Percentiles rank a stretch among this genome's conserved stretches.
Conservation (phyloP, 2,888 invertebrate genomes). For the Congeria kusceri region DNA sequence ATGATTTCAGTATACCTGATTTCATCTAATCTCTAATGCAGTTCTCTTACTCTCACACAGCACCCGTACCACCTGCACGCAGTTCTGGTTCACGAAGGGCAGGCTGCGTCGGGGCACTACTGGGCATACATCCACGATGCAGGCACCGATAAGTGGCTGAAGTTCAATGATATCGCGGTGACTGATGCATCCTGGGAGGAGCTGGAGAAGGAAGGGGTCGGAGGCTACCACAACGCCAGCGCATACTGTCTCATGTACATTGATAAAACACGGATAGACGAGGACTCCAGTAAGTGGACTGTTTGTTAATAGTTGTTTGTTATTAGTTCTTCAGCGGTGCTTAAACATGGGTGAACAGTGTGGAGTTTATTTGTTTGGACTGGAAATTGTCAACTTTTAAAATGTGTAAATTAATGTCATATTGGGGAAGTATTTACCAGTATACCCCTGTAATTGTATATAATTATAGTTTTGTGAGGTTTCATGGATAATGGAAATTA, state of each 20-base stretch:
- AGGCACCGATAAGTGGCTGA: slow-evolving; percentile 83
- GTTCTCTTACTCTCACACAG: slow-evolving; percentile 65
- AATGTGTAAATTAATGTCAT: too few species aligned
- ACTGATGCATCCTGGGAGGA: slow-evolving; percentile 86
- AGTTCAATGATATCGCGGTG: slow-evolving; percentile 86
- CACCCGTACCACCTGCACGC: slow-evolving; percentile 86
- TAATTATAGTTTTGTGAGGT: too few species aligned
- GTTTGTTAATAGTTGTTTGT: not conserved
- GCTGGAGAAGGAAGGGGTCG: slow-evolving; percentile 85
- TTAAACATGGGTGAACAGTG: too few species aligned
- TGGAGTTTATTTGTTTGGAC: too few species aligned
- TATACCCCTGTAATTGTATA: too few species aligned
- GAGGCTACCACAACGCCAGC: slow-evolving; percentile 86
- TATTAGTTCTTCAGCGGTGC: too few species aligned
- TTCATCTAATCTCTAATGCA: not conserved
- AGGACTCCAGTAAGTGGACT: slow-evolving; percentile 48
- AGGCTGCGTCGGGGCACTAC: slow-evolving; percentile 86
- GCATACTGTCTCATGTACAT: slow-evolving; percentile 86
- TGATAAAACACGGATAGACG: slow-evolving; percentile 74
- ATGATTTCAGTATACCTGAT: too few species aligned
- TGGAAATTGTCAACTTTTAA: too few species aligned
- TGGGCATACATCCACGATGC: slow-evolving; percentile 86
- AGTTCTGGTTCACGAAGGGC: slow-evolving; percentile 86
- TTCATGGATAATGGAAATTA: too few species aligned
- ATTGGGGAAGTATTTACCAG: too few species aligned